A percentile compares a stretch with the other conserved stretches of the same genome.
Evolutionary conservation across 2,888 invertebrate species (phyloP).

Genomic region (Blastobasis lacticolella): DNA sequence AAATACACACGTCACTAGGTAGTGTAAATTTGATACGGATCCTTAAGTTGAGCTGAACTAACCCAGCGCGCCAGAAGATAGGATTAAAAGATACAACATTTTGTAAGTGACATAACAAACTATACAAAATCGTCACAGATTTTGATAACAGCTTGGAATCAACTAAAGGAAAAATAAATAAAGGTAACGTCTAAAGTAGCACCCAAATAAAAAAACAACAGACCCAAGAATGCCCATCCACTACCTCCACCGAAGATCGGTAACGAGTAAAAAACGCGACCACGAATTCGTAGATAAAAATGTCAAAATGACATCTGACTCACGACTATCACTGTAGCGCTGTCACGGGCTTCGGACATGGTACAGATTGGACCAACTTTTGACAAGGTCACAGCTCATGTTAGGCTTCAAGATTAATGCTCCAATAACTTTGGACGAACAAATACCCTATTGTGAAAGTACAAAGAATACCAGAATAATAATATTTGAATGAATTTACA

Average conservation of each 20-base stretch:
- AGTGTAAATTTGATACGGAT: too few species aligned
- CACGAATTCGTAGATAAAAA: conserved; percentile 28
- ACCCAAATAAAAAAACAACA: not conserved
- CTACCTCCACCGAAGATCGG: not conserved
- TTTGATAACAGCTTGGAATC: too few species aligned
- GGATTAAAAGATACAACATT: too few species aligned
- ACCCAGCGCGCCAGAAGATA: too few species aligned
- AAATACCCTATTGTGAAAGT: conserved; percentile 1
- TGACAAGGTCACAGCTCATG: conserved; percentile 44
- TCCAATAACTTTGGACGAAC: conserved; percentile 6
- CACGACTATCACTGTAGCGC: conserved; percentile 45
- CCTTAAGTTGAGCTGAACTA: too few species aligned
- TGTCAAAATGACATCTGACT: conserved; percentile 52
- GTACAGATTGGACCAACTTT: conserved; percentile 26
- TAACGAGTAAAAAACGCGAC: not conserved
- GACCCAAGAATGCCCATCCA: not conserved
- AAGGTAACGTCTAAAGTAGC: too few species aligned
- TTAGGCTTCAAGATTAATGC: conserved; percentile 30
- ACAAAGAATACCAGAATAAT: not conserved
- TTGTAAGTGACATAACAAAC: too few species aligned
- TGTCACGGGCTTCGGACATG: conserved; percentile 33
- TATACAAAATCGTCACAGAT: too few species aligned
- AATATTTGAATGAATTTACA: too few species aligned
- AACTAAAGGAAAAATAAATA: too few species aligned
- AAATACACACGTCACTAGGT: too few species aligned